Percentiles rank a stretch among this genome's conserved stretches.
Evolutionary conservation across 2,113 vertebrate genomes (phyloP).

Genomic region (Sminthopsis crassicaudata): DNA sequence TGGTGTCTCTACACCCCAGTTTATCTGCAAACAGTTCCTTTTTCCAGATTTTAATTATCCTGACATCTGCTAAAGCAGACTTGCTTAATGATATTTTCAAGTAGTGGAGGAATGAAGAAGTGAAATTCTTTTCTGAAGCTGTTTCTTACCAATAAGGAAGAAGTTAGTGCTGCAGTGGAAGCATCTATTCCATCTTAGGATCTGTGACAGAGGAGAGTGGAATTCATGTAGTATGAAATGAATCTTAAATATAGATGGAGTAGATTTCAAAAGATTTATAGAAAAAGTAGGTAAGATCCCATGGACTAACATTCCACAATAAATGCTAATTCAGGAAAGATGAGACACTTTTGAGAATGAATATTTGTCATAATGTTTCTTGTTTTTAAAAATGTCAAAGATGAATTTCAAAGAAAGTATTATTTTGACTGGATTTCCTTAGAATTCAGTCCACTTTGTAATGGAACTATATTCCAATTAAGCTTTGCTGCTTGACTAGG

Average conservation of each 20-base stretch:
- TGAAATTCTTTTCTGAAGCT: not conserved
- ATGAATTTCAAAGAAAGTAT: not conserved
- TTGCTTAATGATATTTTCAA: not conserved
- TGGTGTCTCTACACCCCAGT: not conserved
- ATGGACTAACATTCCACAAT: not conserved
- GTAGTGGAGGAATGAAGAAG: not conserved
- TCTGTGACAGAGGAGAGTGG: not conserved
- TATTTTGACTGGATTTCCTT: too few relatives aligned
- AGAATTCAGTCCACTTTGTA: too few relatives aligned
- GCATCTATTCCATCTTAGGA: not conserved
- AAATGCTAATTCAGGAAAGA: not conserved
- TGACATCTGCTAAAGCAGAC: not conserved
- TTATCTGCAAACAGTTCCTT: not conserved
- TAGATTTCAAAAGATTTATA: not conserved
- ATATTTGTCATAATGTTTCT: not conserved
- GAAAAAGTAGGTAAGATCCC: not conserved
- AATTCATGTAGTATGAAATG: not conserved
- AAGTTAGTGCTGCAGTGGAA: not conserved
- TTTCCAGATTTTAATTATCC: not conserved
- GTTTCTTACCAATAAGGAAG: not conserved
- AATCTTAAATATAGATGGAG: not conserved
- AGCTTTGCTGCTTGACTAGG: too few relatives aligned
- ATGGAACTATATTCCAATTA: too few relatives aligned
- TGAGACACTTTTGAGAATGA: not conserved
- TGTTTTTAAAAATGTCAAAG: not conserved